Base-by-base conservation (phyloP, 2,113 vertebrate species). In the Symphodus melops region DNA sequence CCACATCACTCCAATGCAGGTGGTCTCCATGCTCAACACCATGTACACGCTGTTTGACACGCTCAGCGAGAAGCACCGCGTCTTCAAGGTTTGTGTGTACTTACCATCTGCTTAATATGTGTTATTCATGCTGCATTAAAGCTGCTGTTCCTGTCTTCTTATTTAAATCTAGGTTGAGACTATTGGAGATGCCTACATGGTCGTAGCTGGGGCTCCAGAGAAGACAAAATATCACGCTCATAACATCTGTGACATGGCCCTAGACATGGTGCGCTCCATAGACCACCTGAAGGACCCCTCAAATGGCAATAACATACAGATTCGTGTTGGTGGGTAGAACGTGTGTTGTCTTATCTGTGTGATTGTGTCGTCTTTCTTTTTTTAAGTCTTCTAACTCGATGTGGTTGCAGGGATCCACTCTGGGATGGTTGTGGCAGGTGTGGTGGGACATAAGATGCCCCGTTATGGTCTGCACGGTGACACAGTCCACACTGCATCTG, bases 181-280 rank as follows among this genome's bases (percentile, higher is more conserved):
- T 10, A 94, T 93, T 21, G 92, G 91, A 20, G 93, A 93, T 64
- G 93, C 94, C 23, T 94, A 94, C 74, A 94, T 93, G 78, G 93
- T 95, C 42, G 93, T 92, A 10, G 91, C 93, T 1, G 92, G 94
- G 6, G 86, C 93, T 33, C 93, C 93, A 5, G 94, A 94, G 77
- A 95, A 93, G 81, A 94, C 92, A 12, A 93, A 92, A 72, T 94
- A 89, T 75, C 93, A 94, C 0, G 91, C 92, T n/a, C 93, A 95
- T 58, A 94, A 94, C 80, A 94, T 94, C 70, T 94, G 92, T 70
- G 93, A 95, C 91, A 94, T 94, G 92, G 92, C 91, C n/a, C 77
- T 94, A 68, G 94, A 94, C 57, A 94, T 94, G 94, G 90, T 94
- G 25, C 90, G 88, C 59, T 95, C 93, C 69, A 94, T 93, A 9